Evolutionary conservation across 2,888 invertebrate genomes (phyloP).

Genomic region (Dryocosmus kuriphilus): DNA sequence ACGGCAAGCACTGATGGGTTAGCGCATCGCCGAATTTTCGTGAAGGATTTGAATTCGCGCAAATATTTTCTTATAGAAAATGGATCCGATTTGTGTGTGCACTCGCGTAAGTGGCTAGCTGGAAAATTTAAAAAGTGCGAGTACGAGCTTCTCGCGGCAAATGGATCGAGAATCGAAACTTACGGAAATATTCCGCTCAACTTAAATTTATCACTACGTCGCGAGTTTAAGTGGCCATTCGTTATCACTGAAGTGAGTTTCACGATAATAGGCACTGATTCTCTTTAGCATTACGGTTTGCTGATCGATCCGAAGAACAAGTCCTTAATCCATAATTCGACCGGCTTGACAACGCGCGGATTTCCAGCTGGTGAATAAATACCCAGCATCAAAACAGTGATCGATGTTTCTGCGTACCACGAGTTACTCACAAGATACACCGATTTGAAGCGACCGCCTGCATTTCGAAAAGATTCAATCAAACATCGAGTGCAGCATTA

Average conservation of each 20-base stretch:
- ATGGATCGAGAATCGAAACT: slow-evolving; percentile 64
- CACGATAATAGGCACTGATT: slow-evolving; percentile 70
- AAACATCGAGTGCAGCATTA: slow-evolving; percentile 56
- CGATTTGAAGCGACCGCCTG: slow-evolving; percentile 9
- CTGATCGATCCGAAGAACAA: slow-evolving; percentile 62
- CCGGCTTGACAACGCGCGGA: slow-evolving; percentile 16
- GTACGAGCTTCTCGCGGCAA: slow-evolving; percentile 67
- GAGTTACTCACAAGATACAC: slow-evolving; percentile 19
- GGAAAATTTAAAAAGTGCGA: background rate
- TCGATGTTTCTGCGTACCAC: background rate
- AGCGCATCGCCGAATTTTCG: slow-evolving; percentile 24
- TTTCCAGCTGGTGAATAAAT: background rate
- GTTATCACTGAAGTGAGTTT: slow-evolving; percentile 65
- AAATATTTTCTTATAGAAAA: slow-evolving; percentile 9
- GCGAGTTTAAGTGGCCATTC: slow-evolving; percentile 65
- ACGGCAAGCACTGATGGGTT: background rate
- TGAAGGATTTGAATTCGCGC: slow-evolving; percentile 21
- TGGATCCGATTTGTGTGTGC: slow-evolving; percentile 48
- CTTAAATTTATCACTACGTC: slow-evolving; percentile 63
- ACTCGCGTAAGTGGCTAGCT: background rate
- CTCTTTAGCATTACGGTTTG: slow-evolving; percentile 64
- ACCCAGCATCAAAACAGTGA: background rate
- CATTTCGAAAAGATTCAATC: slow-evolving; percentile 21
- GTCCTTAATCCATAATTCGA: slow-evolving; percentile 44
- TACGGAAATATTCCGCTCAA: slow-evolving; percentile 61